phyloP scores from a whole-genome alignment of 2,888 invertebrate genomes.

The Eupithecia abbreviata region DNA sequence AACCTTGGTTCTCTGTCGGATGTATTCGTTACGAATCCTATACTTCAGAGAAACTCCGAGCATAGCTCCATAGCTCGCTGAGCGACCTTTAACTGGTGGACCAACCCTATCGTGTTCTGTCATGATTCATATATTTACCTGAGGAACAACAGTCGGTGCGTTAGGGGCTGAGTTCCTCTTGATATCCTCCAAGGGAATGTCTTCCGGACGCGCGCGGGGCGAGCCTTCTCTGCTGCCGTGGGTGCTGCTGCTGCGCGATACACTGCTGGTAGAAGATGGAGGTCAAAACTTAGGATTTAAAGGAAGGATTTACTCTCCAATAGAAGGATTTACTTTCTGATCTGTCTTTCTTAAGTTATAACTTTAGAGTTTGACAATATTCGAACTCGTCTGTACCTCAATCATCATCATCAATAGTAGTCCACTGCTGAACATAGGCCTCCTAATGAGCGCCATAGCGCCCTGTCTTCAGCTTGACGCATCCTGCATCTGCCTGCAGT shows the following conservation, averaged over 20 bases:
- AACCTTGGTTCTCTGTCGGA: too few species aligned
- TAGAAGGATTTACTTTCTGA: background rate
- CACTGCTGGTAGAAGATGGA: slow-evolving; percentile 57
- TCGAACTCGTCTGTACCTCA: too few species aligned
- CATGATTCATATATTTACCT: slow-evolving; percentile 51
- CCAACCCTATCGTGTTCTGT: too few species aligned
- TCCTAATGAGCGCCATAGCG: too few species aligned
- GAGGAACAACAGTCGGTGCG: slow-evolving; percentile 51
- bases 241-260: slow-evolving; percentile 73
- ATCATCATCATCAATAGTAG: too few species aligned
- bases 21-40: too few species aligned
- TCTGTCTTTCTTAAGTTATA: background rate
- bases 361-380: background rate
- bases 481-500: too few species aligned
- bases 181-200: slow-evolving; percentile 92
- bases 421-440: too few species aligned
- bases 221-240: slow-evolving; percentile 88
- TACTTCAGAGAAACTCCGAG: too few species aligned
- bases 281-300: background rate
- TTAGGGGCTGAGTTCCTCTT: slow-evolving; percentile 78
- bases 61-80: too few species aligned
- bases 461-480: too few species aligned
- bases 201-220: slow-evolving; percentile 91
- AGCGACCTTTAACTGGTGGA: too few species aligned
- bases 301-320: background rate